Conservation (phyloP, 2,113 vertebrate genomes). For the Mesoclemmys tuberculata region DNA sequence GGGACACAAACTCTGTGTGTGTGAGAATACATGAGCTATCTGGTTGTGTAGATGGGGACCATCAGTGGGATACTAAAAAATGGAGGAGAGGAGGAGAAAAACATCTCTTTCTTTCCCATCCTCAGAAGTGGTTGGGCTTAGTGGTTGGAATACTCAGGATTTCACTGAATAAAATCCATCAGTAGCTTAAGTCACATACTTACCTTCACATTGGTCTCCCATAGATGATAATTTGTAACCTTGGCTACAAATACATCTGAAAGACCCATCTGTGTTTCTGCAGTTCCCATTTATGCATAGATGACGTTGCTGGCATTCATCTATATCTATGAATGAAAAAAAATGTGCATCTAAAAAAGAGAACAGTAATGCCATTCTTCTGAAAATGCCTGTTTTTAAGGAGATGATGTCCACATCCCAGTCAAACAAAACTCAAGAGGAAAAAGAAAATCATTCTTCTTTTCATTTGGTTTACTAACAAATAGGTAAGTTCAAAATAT, state of each 20-base stretch:
- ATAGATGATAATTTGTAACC: slow-evolving; percentile 83
- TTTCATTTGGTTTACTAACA: not conserved
- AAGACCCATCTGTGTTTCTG: slow-evolving; percentile 92
- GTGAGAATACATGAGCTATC: not conserved
- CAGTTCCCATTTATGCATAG: slow-evolving; percentile 90
- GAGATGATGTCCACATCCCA: not conserved
- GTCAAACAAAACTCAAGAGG: not conserved
- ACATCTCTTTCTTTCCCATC: not conserved
- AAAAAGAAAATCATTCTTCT: not conserved
- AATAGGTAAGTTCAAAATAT: not conserved
- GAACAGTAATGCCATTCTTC: not conserved
- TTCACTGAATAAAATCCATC: not conserved
- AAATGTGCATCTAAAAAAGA: not conserved
- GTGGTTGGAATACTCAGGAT: not conserved
- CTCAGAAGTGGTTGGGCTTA: not conserved
- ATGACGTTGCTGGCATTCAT: slow-evolving; percentile 88
- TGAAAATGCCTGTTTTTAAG: not conserved
- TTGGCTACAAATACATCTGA: slow-evolving; percentile 87
- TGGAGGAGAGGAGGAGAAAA: not conserved
- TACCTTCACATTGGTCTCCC: slow-evolving; percentile 93
- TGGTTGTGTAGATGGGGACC: not conserved
- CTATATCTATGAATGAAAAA: slow-evolving; percentile 82
- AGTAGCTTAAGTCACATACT: not conserved
- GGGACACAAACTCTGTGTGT: not conserved
- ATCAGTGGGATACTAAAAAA: not conserved